Evolutionary conservation across 1,140 invertebrate genomes (phyloP).

Genomic region (Trichonephila clavipes): DNA sequence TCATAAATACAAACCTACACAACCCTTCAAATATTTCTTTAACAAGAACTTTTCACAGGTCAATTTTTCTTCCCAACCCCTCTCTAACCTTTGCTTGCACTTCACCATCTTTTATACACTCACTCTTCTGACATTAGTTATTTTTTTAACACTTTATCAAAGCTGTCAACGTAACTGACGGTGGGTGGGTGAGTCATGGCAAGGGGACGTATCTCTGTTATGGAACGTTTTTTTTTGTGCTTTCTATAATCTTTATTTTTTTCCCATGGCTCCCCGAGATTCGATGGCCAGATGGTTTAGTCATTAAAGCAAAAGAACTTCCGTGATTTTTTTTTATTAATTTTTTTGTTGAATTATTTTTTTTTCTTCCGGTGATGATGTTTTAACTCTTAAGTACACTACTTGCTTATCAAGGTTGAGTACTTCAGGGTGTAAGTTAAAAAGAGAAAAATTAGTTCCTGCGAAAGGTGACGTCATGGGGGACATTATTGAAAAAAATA

Average conservation of each 20-base stretch:
- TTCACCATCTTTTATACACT: background rate
- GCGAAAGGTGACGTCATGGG: too few relatives aligned
- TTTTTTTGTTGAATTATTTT: background rate
- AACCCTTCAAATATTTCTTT: background rate
- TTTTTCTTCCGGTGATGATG: background rate
- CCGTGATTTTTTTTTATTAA: background rate
- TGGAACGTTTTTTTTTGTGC: background rate
- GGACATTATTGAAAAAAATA: too few relatives aligned
- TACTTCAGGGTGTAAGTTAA: background rate
- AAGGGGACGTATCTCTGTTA: background rate
- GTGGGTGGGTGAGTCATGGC: background rate
- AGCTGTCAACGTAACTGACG: conserved; percentile 22
- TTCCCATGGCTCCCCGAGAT: background rate
- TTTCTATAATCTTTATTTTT: background rate
- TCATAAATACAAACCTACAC: conserved; percentile 39
- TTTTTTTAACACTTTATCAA: conserved; percentile 63
- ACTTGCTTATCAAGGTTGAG: background rate
- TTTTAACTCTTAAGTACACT: background rate
- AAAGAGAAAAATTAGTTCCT: background rate
- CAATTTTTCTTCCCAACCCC: background rate
- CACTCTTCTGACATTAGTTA: conserved; percentile 53
- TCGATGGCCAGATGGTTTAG: conserved; percentile 44
- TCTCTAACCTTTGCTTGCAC: background rate
- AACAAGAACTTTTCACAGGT: conserved; percentile 11
- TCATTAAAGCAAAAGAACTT: conserved; percentile 16